Base-by-base conservation (phyloP, 2,797 vertebrate species). In the Enteromius trimaculatus region DNA sequence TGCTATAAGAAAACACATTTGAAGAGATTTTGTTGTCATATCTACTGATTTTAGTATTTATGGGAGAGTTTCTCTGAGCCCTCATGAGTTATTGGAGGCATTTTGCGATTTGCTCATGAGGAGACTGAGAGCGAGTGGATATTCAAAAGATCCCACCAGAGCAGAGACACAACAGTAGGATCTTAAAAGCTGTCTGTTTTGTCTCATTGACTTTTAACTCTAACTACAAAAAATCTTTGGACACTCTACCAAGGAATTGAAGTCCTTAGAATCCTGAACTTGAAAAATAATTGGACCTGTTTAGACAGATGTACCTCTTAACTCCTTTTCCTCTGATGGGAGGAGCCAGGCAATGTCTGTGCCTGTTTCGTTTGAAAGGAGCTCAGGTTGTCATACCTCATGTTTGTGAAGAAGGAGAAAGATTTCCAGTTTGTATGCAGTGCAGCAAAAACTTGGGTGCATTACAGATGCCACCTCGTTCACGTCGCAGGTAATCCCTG, bases 1-100 rank as follows among this genome's bases (percentile, higher is more conserved):
- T 95, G 95, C 95, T 95, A 95, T 78, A 69, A 78, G 77, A 72
- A 84, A 87, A 77, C 82, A 55, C 80, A 80, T 58, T 79, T 64
- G 60, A 86, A 78, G 64, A 85, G 49, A 82, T 72, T 78, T 82
- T 77, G 71, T 85, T 37, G 66, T 81, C 81, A 75, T 86, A 70
- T 26, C 65, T 70, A 81, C 75, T 70, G 75, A 83, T 86, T 85
- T 86, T 55, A 83, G 85, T 65, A 65, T 68, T 81, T 39, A 76
- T 84, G 68, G 72, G 80, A 39, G 44, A 47, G 74, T 44, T 76
- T 82, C 6, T 23, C 42, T 21, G 65, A 53, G 39, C 75, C 84
- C 16, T 68, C 47, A 47, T 53, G 58, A 80, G 21, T 29, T 79
- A 78, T 69, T 29, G 49, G 72, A 83, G 82, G 62, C 68, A 37